Conservation (phyloP, 2,113 vertebrate species). For the Paramisgurnus dabryanus region DNA sequence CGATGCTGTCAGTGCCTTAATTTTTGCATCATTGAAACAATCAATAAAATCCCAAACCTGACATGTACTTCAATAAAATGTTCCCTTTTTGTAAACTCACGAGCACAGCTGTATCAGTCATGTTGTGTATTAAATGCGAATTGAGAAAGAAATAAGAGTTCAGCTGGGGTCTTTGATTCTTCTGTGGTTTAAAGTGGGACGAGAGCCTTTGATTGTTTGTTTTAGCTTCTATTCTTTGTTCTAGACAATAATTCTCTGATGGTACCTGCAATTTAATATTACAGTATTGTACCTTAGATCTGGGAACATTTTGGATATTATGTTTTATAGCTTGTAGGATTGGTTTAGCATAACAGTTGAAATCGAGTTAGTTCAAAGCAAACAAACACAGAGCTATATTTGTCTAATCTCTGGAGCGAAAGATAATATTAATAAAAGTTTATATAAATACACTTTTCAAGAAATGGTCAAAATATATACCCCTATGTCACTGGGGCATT, state of each 20-base stretch:
- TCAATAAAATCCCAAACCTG: slow-evolving; percentile 51
- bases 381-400: too few relatives aligned
- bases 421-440: too few relatives aligned
- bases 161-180: neutral
- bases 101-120: slow-evolving; percentile 43
- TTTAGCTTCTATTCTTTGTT: neutral
- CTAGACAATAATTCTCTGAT: neutral
- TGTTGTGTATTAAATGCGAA: slow-evolving; percentile 33
- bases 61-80: slow-evolving; percentile 44
- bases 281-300: too few relatives aligned
- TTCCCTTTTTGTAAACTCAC: slow-evolving; percentile 24
- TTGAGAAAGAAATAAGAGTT: slow-evolving; percentile 34
- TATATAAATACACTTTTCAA: too few relatives aligned
- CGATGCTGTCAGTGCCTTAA: slow-evolving; percentile 37
- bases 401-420: too few relatives aligned
- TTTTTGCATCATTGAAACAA: slow-evolving; percentile 45
- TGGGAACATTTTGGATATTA: too few relatives aligned
- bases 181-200: slow-evolving; percentile 4
- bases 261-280: neutral
- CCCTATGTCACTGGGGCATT: too few relatives aligned
- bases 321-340: too few relatives aligned
- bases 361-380: too few relatives aligned
- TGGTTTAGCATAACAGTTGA: too few relatives aligned
- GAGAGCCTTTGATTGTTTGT: neutral
- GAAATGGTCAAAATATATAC: too few relatives aligned